Conservation (phyloP, 1,140 invertebrate genomes). For the Pantala flavescens region DNA sequence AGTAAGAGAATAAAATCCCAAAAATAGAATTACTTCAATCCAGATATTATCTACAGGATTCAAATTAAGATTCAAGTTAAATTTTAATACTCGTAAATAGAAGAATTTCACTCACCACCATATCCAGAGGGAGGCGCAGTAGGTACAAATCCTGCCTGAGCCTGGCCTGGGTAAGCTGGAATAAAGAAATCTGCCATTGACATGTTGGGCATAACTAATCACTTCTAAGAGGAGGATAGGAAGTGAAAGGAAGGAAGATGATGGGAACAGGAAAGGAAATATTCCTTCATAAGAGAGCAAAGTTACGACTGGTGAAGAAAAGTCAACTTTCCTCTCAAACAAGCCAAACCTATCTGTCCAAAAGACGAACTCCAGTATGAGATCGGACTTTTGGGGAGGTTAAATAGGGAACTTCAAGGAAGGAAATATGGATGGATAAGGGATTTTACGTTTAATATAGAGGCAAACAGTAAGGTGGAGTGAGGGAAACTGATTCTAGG, state of each 20-base stretch:
- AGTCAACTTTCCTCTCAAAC: slow-evolving; percentile 5
- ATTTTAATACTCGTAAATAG: background rate
- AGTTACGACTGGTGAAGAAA: slow-evolving; percentile 9
- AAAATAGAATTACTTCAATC: too few species aligned
- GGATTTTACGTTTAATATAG: background rate
- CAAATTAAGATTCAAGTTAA: background rate
- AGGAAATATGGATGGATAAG: background rate
- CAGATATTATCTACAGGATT: too few species aligned
- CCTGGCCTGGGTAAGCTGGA: slow-evolving; percentile 42
- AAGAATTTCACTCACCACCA: slow-evolving; percentile 32
- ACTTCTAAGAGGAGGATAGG: background rate
- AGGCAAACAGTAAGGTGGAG: background rate
- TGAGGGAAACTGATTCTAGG: background rate
- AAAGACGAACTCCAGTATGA: slow-evolving; percentile 1
- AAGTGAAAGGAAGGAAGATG: background rate
- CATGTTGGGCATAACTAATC: slow-evolving; percentile 9
- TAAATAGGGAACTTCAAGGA: background rate
- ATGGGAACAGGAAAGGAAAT: background rate
- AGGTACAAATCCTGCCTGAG: slow-evolving; percentile 41
- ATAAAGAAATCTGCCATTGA: slow-evolving; percentile 39
- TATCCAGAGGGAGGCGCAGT: slow-evolving; percentile 39
- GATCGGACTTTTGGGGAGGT: background rate
- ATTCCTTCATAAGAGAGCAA: background rate
- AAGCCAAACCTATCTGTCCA: slow-evolving; percentile 1
- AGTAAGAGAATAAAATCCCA: too few species aligned